A percentile compares a stretch with the other conserved stretches of the same genome.
Evolutionary conservation across 2,797 vertebrate genomes (phyloP).

Genomic region (Picus viridis): DNA sequence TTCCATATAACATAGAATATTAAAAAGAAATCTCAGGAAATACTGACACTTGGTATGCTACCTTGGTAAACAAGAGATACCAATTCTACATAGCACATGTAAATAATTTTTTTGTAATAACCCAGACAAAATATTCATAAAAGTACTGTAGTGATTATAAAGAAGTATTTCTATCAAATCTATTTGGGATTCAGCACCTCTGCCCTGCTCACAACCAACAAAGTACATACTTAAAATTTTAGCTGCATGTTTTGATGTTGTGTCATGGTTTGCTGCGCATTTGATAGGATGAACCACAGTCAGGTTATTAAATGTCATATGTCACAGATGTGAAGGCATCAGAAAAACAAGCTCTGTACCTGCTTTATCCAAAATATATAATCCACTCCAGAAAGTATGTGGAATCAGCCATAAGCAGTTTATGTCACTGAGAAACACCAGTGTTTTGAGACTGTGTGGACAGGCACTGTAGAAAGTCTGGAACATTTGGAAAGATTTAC

Average conservation of each 20-base stretch:
- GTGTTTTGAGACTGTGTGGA: background rate
- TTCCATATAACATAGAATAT: background rate
- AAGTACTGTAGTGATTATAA: background rate
- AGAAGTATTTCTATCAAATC: background rate
- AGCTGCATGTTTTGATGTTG: conserved; percentile 6
- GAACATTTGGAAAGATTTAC: background rate
- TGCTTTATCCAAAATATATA: background rate
- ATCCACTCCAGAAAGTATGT: background rate
- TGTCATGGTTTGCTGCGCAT: conserved; percentile 31
- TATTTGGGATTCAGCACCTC: background rate
- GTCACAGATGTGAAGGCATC: conserved; percentile 16
- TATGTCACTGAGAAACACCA: background rate
- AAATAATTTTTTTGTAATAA: background rate
- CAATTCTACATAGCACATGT: background rate
- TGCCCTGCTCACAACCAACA: background rate
- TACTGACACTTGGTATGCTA: background rate
- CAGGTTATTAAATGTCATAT: conserved; percentile 37
- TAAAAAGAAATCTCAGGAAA: background rate
- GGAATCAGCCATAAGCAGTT: background rate
- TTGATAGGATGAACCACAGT: conserved; percentile 27
- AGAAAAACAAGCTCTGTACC: conserved; percentile 12
- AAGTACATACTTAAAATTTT: background rate
- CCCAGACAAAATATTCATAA: background rate
- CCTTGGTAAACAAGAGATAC: background rate
- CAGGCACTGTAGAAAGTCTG: background rate